Evolutionary conservation across 2,797 vertebrate species (phyloP), one percentile per base, ranked within the genome.

Genomic region (Malacoraja senta): DNA sequence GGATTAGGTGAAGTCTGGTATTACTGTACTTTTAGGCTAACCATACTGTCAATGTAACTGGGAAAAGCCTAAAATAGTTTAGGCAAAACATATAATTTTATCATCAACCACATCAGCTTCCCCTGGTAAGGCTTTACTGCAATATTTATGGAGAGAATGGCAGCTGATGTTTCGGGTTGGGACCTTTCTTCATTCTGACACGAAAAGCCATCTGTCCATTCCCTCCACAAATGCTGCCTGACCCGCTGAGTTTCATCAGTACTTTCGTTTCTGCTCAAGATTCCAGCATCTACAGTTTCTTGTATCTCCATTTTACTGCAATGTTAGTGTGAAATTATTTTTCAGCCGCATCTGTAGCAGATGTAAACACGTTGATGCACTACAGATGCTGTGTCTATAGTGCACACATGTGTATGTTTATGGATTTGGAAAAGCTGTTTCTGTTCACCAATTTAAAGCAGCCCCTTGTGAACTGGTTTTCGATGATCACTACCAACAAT

Each of bases 381-480:
- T 76, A 76, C 90, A 92, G 90, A 92, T 92, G 90, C 71, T 92
- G 90, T 92, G 90, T 92, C 90, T 92, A 91, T 71, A 76, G 71
- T 92, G 72, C 72, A 92, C 90, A 92, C 90, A 92, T 92, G 90
- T 74, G 90, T 92, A 92, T 92, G 90, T 92, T 92, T 92, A 92
- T 92, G 35, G 90, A 92, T 92, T 76, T 92, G 38, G 8, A 6
- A 88, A 68, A 71, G 35, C 90, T 76, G 38, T 76, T 76, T 92
- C 90, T 92, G 68, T 76, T 38, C 44, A 71, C 65, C 71, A 76
- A 76, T 92, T 58, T 92, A 92, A 92, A 92, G 38, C 90, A 92
- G 90, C 71, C 71, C 90, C 90, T 92, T 53, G 35, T 92, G 76
- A 92, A 92, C 71, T 76, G 84, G 84, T n/a, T 92, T 53, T 76